Evolutionary conservation across 2,113 vertebrate species (phyloP).

Genomic region (Stictonetta naevosa): DNA sequence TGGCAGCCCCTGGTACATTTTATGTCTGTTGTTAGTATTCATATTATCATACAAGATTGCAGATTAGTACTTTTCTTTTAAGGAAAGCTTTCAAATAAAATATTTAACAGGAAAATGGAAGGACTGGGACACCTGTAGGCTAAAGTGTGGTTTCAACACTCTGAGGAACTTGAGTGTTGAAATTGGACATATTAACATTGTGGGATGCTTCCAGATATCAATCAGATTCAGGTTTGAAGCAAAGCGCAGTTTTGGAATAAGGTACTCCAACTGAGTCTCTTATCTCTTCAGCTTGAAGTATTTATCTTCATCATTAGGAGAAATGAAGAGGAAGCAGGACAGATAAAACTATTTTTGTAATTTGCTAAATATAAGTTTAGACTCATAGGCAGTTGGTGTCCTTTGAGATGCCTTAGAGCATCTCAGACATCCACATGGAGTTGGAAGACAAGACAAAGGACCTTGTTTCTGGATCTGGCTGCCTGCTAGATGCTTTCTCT

Average conservation of each 20-base stretch:
- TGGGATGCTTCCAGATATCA: not conserved
- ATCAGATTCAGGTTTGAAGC: not conserved
- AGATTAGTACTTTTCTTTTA: not conserved
- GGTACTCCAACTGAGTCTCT: not conserved
- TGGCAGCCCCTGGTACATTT: not conserved
- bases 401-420: not conserved
- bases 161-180: not conserved
- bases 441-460: not conserved
- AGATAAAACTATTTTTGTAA: not conserved
- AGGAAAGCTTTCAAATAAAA: not conserved
- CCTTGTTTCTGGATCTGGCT: not conserved
- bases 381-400: not conserved
- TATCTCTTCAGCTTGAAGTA: not conserved
- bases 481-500: not conserved
- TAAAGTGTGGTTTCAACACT: not conserved
- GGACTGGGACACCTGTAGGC: not conserved
- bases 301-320: not conserved
- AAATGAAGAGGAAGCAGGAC: not conserved
- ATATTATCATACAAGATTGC: not conserved
- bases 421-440: not conserved
- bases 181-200: not conserved
- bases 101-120: not conserved
- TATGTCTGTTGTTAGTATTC: not conserved
- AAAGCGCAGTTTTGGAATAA: not conserved
- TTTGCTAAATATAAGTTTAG: too few species aligned